These are phyloP conservation scores for Anguilla rostrata DNA, from an alignment of 2,113 vertebrate genomes.

Conservation along the genomic window DNA sequence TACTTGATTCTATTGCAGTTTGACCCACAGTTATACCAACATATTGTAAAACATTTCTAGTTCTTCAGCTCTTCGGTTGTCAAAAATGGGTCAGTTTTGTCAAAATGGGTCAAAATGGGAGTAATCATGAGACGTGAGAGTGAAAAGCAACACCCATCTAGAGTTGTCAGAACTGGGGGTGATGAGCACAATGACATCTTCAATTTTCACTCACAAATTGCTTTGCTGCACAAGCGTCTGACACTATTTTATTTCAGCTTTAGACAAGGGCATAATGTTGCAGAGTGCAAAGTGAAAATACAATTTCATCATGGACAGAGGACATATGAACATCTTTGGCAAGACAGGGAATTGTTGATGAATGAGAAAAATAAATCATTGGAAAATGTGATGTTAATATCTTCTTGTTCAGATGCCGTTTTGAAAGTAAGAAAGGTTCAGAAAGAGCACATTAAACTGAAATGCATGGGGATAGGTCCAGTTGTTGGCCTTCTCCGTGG, in stretches of 20 bases:
- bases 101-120: background rate
- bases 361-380: background rate
- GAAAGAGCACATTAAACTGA: background rate
- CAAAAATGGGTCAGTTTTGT: slow-evolving; percentile 13
- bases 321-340: background rate
- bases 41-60: background rate
- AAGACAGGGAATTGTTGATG: background rate
- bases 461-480: background rate
- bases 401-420: background rate
- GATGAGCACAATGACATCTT: background rate
- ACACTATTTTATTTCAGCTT: slow-evolving; percentile 3
- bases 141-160: background rate
- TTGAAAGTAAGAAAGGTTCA: background rate
- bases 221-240: slow-evolving; percentile 4
- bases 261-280: slow-evolving; percentile 3
- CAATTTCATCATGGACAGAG: slow-evolving; percentile 1
- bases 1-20: background rate
- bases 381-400: background rate
- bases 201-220: slow-evolving; percentile 1
- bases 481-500: background rate
- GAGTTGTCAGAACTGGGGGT: background rate
- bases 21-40: background rate
- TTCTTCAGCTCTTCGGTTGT: background rate
- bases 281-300: slow-evolving; percentile 3
- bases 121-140: background rate